These are phyloP conservation scores for Coregonus clupeaformis DNA, from an alignment of 2,113 vertebrate species.

Conservation along the genomic window DNA sequence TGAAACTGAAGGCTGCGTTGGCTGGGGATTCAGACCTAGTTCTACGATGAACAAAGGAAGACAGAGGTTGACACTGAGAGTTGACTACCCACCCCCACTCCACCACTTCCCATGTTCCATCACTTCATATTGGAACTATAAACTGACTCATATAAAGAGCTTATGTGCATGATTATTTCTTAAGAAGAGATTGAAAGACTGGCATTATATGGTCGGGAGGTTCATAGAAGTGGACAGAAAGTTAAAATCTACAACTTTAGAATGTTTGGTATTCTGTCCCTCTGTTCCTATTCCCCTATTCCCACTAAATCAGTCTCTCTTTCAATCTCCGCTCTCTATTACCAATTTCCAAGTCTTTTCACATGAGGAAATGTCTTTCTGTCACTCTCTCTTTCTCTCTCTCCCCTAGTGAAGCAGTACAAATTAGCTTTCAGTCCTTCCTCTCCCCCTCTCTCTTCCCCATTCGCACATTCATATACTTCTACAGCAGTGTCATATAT, in stretches of 20 bases:
- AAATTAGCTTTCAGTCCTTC: background rate
- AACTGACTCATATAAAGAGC: background rate
- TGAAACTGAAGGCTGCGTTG: constrained; percentile 35
- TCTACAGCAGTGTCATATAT: background rate
- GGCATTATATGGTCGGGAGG: too few relatives aligned
- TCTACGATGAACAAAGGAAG: constrained; percentile 35
- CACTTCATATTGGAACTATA: background rate
- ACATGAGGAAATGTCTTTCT: background rate
- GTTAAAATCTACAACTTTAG: background rate
- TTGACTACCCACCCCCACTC: background rate
- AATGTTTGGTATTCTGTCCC: background rate
- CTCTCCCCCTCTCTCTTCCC: background rate
- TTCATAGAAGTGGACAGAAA: background rate
- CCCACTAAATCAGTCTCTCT: background rate
- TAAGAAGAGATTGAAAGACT: background rate
- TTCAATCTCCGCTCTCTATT: constrained; percentile 5
- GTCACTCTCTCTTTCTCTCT: background rate
- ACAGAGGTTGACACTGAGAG: constrained; percentile 32
- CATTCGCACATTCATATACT: background rate
- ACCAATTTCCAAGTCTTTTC: constrained; percentile 11
- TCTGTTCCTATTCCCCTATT: background rate
- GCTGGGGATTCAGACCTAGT: constrained; percentile 29
- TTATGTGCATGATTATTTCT: background rate
- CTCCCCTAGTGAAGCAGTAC: background rate
- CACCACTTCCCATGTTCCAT: background rate